A percentile compares a stretch with the other conserved stretches of the same genome.
Evolutionary conservation across 2,113 vertebrate genomes (phyloP).

Genomic region (Pachycephala philippinensis): DNA sequence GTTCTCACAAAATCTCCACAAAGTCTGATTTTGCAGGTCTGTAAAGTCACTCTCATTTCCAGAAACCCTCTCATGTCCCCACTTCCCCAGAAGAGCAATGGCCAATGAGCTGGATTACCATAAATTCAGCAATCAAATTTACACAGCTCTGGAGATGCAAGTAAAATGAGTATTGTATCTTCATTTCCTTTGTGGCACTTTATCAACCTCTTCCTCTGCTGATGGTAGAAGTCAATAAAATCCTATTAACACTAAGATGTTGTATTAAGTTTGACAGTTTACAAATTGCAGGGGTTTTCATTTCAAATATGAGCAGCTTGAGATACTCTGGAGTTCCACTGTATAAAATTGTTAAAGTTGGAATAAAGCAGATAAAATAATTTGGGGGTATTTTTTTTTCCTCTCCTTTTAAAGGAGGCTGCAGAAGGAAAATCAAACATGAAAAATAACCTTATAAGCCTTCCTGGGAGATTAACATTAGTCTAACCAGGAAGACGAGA

Average conservation of each 20-base stretch:
- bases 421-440: constrained; percentile 1
- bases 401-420: not conserved
- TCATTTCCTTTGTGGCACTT: constrained; percentile 46
- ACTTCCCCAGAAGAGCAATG: not conserved
- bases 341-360: not conserved
- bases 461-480: not conserved
- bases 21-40: not conserved
- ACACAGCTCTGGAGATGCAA: constrained; percentile 3
- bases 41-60: not conserved
- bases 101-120: constrained; percentile 15
- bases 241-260: constrained; percentile 53
- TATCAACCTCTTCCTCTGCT: constrained; percentile 42
- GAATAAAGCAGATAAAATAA: not conserved
- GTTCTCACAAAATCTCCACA: not conserved
- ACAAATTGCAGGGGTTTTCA: constrained; percentile 46
- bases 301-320: constrained; percentile 32
- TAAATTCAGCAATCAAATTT: constrained; percentile 34
- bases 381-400: not conserved
- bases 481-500: not conserved
- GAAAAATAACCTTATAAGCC: not conserved
- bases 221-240: constrained; percentile 50
- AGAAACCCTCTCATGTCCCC: not conserved
- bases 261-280: constrained; percentile 52
- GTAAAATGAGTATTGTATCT: constrained; percentile 21
- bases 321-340: not conserved